These are phyloP conservation scores for Clytia hemisphaerica DNA, from an alignment of 30 jellyfish, hydroid and myxozoan species.

Conservation along the genomic window DNA sequence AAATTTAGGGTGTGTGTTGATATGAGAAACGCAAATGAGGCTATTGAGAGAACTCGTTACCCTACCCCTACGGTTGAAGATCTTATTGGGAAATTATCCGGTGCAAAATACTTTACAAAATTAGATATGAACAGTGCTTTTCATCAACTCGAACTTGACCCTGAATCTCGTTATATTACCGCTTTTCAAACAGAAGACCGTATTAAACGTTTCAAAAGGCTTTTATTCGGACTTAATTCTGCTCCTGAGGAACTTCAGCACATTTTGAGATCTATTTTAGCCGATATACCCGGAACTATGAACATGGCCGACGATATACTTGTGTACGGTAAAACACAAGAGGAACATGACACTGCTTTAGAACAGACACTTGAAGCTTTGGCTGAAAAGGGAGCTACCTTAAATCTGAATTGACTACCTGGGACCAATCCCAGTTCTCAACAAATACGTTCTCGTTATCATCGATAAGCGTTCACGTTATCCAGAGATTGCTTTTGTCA, in stretches of 20 bases:
- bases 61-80: constrained; percentile 21
- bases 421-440: constrained; percentile 19
- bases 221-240: too few species aligned
- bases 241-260: too few species aligned
- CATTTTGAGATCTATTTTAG: too few species aligned
- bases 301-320: too few species aligned
- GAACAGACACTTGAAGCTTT: too few species aligned
- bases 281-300: too few species aligned
- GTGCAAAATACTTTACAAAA: neutral
- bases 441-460: constrained; percentile 9
- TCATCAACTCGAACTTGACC: constrained; percentile 21
- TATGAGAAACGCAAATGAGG: constrained; percentile 10
- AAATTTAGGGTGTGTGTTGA: neutral
- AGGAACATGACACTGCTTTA: too few species aligned
- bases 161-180: constrained; percentile 36
- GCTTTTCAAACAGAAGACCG: constrained; percentile 41
- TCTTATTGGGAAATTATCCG: neutral
- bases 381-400: too few species aligned
- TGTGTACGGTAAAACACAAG: too few species aligned
- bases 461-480: constrained; percentile 22
- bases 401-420: constrained; percentile 11
- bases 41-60: neutral
- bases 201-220: neutral
- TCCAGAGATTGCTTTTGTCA: constrained; percentile 10
- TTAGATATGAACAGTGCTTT: neutral